phyloP scores from a whole-genome alignment of 1,140 invertebrate species.

The Potamilus streckersoni region DNA sequence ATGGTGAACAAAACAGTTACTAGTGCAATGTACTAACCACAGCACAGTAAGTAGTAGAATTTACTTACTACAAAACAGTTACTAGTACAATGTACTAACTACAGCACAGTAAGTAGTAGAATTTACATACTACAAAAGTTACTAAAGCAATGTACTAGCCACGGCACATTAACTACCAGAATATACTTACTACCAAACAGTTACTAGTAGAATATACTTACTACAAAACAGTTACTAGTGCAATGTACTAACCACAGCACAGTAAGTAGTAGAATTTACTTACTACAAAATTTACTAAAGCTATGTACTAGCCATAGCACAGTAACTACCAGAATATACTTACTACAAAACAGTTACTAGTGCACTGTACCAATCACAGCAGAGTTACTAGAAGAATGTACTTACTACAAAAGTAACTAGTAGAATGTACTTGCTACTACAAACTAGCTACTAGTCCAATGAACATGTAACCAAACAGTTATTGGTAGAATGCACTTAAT shows the following conservation, averaged over 20 bases:
- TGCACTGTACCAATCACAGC: background rate
- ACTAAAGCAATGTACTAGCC: too few species aligned
- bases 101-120: too few species aligned
- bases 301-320: too few species aligned
- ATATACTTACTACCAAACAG: too few species aligned
- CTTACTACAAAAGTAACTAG: background rate
- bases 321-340: background rate
- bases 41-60: too few species aligned
- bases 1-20: too few species aligned
- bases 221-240: background rate
- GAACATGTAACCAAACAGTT: background rate
- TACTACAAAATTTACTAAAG: background rate
- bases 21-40: too few species aligned
- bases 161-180: too few species aligned
- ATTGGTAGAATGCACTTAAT: background rate
- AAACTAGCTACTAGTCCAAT: background rate
- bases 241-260: background rate
- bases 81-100: too few species aligned
- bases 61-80: too few species aligned
- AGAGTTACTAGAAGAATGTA: background rate
- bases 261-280: background rate
- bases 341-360: background rate
- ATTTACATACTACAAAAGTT: too few species aligned
- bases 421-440: conserved; percentile 74
- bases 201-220: background rate